phyloP scores from a whole-genome alignment of 2,797 vertebrate genomes.

The Stomatorhinus walkeri region DNA sequence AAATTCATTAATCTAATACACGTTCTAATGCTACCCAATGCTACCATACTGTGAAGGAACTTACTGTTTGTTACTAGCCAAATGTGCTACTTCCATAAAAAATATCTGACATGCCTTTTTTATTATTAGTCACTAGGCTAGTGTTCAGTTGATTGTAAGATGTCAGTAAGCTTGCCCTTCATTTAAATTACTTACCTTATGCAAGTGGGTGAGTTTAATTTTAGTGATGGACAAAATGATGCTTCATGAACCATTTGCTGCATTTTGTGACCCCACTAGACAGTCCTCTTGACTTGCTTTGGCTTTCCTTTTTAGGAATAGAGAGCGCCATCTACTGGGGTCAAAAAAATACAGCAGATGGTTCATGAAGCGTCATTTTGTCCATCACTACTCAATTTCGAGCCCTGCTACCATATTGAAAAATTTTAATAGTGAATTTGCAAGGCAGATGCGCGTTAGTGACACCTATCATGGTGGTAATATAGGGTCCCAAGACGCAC shows the following conservation, averaged over 20 bases:
- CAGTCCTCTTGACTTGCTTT: not conserved
- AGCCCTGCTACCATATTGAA: not conserved
- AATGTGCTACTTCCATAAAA: not conserved
- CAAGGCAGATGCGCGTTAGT: not conserved
- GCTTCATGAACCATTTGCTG: not conserved
- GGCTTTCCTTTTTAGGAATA: not conserved
- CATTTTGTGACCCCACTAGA: not conserved
- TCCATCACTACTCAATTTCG: not conserved
- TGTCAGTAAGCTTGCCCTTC: not conserved
- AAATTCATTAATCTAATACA: not conserved
- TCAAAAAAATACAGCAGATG: not conserved
- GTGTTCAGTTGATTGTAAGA: not conserved
- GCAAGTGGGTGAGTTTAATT: not conserved
- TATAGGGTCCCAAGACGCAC: not conserved
- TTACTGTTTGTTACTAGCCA: not conserved
- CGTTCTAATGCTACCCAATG: not conserved
- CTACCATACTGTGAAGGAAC: not conserved
- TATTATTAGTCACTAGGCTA: not conserved
- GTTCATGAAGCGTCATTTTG: not conserved
- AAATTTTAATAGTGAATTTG: not conserved
- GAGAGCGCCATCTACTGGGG: not conserved
- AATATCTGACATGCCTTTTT: not conserved
- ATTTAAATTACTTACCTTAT: not conserved
- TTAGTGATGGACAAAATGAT: not conserved
- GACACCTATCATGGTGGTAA: not conserved